These are phyloP conservation scores for Tetrapedia diversipes DNA, from an alignment of 2,888 invertebrate genomes.

Conservation along the genomic window DNA sequence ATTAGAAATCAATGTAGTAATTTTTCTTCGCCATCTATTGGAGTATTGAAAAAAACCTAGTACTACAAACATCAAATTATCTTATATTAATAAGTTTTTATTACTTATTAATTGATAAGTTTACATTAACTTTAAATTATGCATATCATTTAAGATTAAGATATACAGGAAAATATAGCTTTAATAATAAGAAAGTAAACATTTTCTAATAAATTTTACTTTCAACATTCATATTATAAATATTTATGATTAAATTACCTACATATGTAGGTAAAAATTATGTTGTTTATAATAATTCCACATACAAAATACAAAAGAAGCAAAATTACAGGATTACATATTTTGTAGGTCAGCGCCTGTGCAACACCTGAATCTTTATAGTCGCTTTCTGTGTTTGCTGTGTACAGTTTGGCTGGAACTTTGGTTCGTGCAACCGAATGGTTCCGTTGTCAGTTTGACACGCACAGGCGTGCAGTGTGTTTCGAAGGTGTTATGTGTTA, in stretches of 20 bases:
- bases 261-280: neutral
- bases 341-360: slow-evolving; percentile 27
- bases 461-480: slow-evolving; percentile 58
- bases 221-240: neutral
- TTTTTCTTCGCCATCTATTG: neutral
- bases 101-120: too few species aligned
- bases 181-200: neutral
- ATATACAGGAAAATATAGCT: too few species aligned
- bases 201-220: neutral
- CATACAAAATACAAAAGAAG: neutral
- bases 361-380: slow-evolving; percentile 8
- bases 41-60: neutral
- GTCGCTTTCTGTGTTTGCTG: neutral
- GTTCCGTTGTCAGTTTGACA: slow-evolving; percentile 65
- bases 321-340: neutral
- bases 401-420: neutral
- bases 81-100: too few species aligned
- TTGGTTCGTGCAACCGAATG: neutral
- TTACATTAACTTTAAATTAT: neutral
- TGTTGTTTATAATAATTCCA: neutral
- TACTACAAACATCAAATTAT: neutral
- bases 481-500: neutral
- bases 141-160: neutral
- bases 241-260: neutral
- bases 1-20: neutral